These are phyloP conservation scores for Tokudaia tokunoshimensis DNA, from an alignment of 2,797 vertebrate species.

Conservation along the genomic window DNA sequence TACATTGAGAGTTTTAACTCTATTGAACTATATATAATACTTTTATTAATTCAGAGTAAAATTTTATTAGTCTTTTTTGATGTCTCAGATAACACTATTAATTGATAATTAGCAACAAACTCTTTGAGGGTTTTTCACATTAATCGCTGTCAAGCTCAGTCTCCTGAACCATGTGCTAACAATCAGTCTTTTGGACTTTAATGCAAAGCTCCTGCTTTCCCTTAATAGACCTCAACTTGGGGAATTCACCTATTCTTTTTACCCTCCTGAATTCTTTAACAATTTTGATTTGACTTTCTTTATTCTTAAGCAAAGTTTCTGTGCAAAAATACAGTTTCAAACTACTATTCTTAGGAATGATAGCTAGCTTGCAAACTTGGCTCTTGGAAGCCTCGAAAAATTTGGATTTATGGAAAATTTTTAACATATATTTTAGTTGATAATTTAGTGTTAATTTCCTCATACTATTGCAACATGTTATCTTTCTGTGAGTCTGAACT, in stretches of 20 bases:
- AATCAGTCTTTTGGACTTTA: conserved; percentile 65
- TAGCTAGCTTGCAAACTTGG: neutral
- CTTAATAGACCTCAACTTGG: conserved; percentile 64
- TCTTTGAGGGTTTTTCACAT: conserved; percentile 57
- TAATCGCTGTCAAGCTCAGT: conserved; percentile 67
- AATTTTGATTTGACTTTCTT: conserved; percentile 35
- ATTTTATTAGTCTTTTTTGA: conserved; percentile 67
- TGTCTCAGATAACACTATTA: conserved; percentile 65
- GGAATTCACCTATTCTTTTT: conserved; percentile 60
- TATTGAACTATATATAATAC: conserved; percentile 50
- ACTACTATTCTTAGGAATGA: neutral
- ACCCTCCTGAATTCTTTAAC: conserved; percentile 27
- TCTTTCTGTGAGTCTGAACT: conserved; percentile 4
- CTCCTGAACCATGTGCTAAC: conserved; percentile 47
- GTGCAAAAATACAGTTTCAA: neutral
- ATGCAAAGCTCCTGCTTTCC: conserved; percentile 51
- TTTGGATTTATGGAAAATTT: neutral
- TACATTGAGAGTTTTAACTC: conserved; percentile 28
- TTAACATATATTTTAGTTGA: neutral
- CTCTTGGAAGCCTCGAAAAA: neutral
- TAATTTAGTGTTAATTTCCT: neutral
- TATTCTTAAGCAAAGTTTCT: conserved; percentile 4
- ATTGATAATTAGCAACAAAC: conserved; percentile 68
- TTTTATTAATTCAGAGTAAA: conserved; percentile 69
- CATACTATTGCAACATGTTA: neutral